A percentile compares a stretch with the other conserved stretches of the same genome.
Evolutionary conservation across 2,113 vertebrate species (phyloP).

Genomic region (Mus musculus): GRCm39 chr5:96576001-96576500

Average conservation of each 20-base stretch:
- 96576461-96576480: accelerated
- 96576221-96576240: not conserved
- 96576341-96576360: not conserved
- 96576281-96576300: not conserved
- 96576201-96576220: not conserved
- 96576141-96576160: constrained; percentile 9
- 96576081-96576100: not conserved
- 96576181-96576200: not conserved
- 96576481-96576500: not conserved
- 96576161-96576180: constrained; percentile 5
- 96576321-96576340: not conserved
- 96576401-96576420: not conserved
- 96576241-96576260: not conserved
- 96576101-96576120: constrained; percentile 25
- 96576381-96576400: not conserved
- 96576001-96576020: not conserved
- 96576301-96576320: not conserved
- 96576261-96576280: not conserved
- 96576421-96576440: not conserved
- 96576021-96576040: not conserved
- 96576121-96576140: not conserved
- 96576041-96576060: constrained; percentile 7
- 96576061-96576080: not conserved
- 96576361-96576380: not conserved
- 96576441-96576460: not conserved